phyloP scores from a whole-genome alignment of 2,888 invertebrate species.

The Entomobrya proxima region DNA sequence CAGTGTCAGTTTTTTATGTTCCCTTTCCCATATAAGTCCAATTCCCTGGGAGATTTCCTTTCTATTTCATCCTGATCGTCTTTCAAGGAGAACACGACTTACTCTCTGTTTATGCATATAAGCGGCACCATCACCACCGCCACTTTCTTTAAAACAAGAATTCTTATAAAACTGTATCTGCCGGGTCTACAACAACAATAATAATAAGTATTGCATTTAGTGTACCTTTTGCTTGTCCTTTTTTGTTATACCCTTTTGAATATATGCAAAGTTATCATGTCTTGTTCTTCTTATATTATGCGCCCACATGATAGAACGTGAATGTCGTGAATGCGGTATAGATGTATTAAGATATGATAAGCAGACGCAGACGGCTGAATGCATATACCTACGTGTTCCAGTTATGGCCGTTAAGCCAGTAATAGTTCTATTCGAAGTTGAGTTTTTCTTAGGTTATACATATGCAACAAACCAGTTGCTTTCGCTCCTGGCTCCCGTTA shows the following conservation, averaged over 20 bases:
- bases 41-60: conserved; percentile 66
- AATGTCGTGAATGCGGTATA: conserved; percentile 51
- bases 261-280: not conserved
- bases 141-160: not conserved
- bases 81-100: conserved; percentile 60
- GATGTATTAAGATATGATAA: not conserved
- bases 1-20: conserved; percentile 60
- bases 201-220: conserved; percentile 33
- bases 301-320: conserved; percentile 59
- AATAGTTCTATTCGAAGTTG: conserved; percentile 31
- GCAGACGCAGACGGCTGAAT: conserved; percentile 7
- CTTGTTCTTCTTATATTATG: conserved; percentile 50
- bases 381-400: conserved; percentile 47
- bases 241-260: not conserved
- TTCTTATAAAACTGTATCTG: not conserved
- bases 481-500: conserved; percentile 56
- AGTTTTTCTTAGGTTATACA: conserved; percentile 3
- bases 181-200: not conserved
- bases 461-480: conserved; percentile 58
- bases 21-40: conserved; percentile 53
- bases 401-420: conserved; percentile 36
- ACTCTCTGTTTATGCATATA: conserved; percentile 13
- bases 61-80: conserved; percentile 68
- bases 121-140: not conserved
- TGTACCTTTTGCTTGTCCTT: conserved; percentile 31